Evolutionary conservation across 2,888 invertebrate species (phyloP).

Genomic region (Neria commutata): DNA sequence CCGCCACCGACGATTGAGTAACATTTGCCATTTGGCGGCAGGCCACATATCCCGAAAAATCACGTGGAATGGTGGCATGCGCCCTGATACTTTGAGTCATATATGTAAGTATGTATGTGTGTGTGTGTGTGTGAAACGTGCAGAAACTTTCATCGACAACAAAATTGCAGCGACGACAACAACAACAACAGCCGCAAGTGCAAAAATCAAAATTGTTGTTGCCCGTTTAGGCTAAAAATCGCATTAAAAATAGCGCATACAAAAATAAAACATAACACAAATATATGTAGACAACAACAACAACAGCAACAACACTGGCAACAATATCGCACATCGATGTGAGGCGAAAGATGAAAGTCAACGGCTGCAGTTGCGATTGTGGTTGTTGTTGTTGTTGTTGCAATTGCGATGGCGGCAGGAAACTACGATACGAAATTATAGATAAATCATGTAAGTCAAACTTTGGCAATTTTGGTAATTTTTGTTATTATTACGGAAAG

Average conservation of each 20-base stretch:
- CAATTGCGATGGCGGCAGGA: neutral
- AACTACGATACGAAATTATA: constrained; percentile 49
- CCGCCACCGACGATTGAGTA: too few relatives aligned
- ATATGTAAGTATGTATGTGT: neutral
- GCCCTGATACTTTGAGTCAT: too few relatives aligned
- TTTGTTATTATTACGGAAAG: constrained; percentile 48
- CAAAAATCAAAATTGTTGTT: constrained; percentile 40
- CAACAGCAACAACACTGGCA: too few relatives aligned
- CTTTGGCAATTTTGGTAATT: constrained; percentile 53
- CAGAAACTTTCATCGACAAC: constrained; percentile 28
- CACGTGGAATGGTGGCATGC: too few relatives aligned
- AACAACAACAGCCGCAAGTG: constrained; percentile 55
- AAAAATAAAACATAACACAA: neutral
- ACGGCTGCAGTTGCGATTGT: neutral
- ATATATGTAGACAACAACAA: neutral
- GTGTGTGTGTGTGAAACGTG: neutral
- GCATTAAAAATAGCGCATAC: constrained; percentile 48
- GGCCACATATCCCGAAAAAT: too few relatives aligned
- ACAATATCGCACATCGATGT: constrained; percentile 43
- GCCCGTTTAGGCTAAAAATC: constrained; percentile 41
- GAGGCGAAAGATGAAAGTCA: constrained; percentile 26
- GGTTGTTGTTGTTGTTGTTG: neutral
- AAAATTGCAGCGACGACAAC: constrained; percentile 16
- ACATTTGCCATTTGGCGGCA: too few relatives aligned
- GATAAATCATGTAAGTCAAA: constrained; percentile 55